Percentiles rank a stretch among this genome's conserved stretches.
Conservation (phyloP, 2,113 vertebrate genomes). For the Ceratotherium simum region DNA sequence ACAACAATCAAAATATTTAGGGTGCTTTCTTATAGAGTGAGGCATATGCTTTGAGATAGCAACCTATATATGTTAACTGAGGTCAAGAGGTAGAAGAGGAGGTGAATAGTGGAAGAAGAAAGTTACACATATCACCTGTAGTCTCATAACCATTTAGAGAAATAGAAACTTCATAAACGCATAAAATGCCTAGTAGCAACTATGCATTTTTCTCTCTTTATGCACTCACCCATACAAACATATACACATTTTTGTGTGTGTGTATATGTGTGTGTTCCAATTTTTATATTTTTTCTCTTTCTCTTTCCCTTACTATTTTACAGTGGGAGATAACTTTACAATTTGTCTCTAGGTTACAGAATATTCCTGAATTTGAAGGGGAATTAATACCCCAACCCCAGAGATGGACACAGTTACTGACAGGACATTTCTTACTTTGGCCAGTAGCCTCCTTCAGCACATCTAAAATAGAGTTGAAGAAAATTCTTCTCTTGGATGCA, state of each 20-base stretch:
- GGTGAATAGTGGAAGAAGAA: background rate
- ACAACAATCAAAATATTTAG: background rate
- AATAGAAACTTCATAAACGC: background rate
- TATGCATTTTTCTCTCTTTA: background rate
- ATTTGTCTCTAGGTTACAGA: background rate
- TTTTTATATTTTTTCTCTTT: background rate
- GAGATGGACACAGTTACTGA: background rate
- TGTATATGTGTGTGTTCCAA: background rate
- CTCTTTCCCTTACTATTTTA: background rate
- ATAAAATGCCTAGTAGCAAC: background rate
- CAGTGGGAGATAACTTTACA: background rate
- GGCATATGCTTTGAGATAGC: background rate
- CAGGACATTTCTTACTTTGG: background rate
- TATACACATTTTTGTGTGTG: background rate
- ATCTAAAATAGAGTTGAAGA: conserved; percentile 22
- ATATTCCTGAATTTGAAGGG: background rate
- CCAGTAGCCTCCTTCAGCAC: background rate
- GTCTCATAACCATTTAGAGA: background rate
- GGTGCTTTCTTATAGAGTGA: background rate
- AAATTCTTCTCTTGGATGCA: background rate
- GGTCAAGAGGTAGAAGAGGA: background rate
- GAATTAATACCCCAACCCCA: background rate
- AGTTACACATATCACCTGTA: background rate
- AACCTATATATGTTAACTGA: background rate
- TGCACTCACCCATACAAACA: background rate